Evolutionary conservation across 2,797 vertebrate genomes (phyloP), one percentile per base, ranked within the genome.

Genomic region (Corythornis leucogaster): DNA sequence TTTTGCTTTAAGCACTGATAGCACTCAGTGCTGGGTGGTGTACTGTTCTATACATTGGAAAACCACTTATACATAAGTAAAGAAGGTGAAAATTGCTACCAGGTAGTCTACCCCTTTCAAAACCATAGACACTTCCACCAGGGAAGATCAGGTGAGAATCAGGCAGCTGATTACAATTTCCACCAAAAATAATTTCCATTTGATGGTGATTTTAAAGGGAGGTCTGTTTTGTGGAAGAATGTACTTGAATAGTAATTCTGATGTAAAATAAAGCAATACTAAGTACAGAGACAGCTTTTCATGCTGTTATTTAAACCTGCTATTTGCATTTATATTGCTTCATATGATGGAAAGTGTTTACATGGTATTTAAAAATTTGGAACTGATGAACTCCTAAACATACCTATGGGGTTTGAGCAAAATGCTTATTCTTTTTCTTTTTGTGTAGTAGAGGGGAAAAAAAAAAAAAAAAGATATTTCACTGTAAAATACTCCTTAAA

Each of bases 301-400:
- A 46, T 84, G 55, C 73, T 84, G 80, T 86, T 93, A 66, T 71
- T 93, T 90, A 95, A 92, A 64, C 33, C 21, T 1, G 2, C 54
- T 76, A 82, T 96, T 95, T 95, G 92, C 78, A 89, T 91, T 94
- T 95, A 84, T 94, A 86, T 95, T 93, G 67, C 70, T 89, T 89
- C 48, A 35, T 61, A 71, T 90, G 68, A 81, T 84, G 48, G 18
- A 80, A 91, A 62, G 63, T 94, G 25, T 93, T 88, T 92, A 71
- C 50, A 40, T 42, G 46, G 48, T 89, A 80, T 90, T 93, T 85
- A 85, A 83, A 87, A 92, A 70, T 88, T 75, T 73, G 57, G 50
- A 45, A 63, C 50, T 83, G 68, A 90, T 90, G 59, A 85, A 80
- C 63, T 90, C 46, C 53, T 84, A 86, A 93, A 81, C 57, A 77